Conservation (phyloP, 2,888 invertebrate genomes). For the Volucella inflata region DNA sequence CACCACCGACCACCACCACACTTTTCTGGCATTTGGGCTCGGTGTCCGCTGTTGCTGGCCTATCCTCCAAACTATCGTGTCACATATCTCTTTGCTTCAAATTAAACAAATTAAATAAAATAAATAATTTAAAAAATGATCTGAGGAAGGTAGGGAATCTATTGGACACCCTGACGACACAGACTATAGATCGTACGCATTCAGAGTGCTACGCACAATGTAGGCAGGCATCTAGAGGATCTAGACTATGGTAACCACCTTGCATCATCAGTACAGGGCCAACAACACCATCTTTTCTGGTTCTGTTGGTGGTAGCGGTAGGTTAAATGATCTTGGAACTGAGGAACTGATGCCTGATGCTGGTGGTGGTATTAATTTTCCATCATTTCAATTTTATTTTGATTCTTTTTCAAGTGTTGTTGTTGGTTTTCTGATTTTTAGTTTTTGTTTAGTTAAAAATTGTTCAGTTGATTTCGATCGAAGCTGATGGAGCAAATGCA, state of each 20-base stretch:
- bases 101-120: constrained; percentile 71
- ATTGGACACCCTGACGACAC: constrained; percentile 49
- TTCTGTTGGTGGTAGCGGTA: too few relatives aligned
- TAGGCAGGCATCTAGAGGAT: constrained; percentile 7
- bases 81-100: constrained; percentile 47
- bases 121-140: constrained; percentile 62
- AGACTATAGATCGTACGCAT: not conserved
- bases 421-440: constrained; percentile 8
- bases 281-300: not conserved
- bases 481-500: constrained; percentile 16
- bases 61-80: not conserved
- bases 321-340: not conserved
- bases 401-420: constrained; percentile 31
- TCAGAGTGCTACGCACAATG: constrained; percentile 47
- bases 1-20: constrained; percentile 33
- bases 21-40: not conserved
- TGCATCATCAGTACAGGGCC: constrained; percentile 15
- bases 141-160: constrained; percentile 50
- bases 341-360: constrained; percentile 5
- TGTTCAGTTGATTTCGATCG: constrained; percentile 37
- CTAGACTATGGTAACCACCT: constrained; percentile 3
- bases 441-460: constrained; percentile 65
- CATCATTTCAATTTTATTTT: constrained; percentile 64
- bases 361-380: constrained; percentile 57
- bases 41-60: not conserved